phyloP scores from a whole-genome alignment of 2,113 vertebrate genomes.

The Marmota flaviventris region DNA sequence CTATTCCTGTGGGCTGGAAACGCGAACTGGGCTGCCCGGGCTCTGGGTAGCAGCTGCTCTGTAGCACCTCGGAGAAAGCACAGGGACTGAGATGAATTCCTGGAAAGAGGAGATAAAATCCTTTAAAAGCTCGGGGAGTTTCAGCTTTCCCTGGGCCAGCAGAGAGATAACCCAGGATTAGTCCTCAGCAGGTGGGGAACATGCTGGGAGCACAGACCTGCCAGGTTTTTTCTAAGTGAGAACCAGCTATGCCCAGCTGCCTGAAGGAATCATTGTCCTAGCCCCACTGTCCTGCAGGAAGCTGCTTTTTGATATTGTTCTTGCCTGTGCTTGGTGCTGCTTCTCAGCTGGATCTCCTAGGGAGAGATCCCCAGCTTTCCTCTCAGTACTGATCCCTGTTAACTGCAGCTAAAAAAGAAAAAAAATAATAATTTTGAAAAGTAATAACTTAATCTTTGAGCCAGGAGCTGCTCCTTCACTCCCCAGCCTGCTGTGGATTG shows the following conservation, averaged over 20 bases:
- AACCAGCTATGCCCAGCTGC: not conserved
- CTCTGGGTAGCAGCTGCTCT: constrained; percentile 48
- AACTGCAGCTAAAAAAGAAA: not conserved
- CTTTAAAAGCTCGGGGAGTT: not conserved
- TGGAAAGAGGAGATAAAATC: constrained; percentile 54
- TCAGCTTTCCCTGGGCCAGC: constrained; percentile 76
- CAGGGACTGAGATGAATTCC: not conserved
- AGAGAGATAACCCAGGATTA: constrained; percentile 76
- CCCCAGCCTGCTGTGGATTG: constrained; percentile 42
- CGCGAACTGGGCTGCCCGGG: not conserved
- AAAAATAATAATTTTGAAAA: not conserved
- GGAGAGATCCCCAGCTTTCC: not conserved
- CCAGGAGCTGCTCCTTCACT: not conserved
- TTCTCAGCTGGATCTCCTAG: not conserved
- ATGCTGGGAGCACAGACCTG: constrained; percentile 3
- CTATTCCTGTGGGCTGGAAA: not conserved
- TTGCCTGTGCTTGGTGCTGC: not conserved
- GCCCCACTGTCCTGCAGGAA: not conserved
- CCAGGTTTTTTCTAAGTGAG: not conserved
- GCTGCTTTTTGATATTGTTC: not conserved
- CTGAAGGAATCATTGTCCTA: not conserved
- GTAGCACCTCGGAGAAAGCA: not conserved
- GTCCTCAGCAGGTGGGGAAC: constrained; percentile 40
- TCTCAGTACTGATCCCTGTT: not conserved
- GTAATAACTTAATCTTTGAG: constrained; percentile 53